phyloP scores from a whole-genome alignment of 2,888 invertebrate species.

The Macrophya alboannulata region DNA sequence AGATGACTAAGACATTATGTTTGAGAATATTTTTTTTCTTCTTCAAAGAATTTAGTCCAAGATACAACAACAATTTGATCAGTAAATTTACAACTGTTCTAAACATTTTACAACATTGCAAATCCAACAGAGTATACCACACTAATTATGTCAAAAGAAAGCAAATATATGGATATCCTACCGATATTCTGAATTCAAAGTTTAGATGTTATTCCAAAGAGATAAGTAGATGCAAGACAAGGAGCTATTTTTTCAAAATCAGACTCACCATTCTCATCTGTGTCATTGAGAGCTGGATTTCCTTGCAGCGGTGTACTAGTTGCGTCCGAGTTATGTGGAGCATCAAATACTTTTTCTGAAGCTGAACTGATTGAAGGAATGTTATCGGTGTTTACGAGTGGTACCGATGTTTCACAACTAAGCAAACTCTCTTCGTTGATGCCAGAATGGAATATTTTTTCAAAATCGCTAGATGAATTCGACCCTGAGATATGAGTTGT shows the following conservation, averaged over 20 bases:
- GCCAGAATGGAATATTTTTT: conserved; percentile 2
- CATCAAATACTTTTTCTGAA: background rate
- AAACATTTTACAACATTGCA: background rate
- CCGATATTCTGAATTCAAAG: background rate
- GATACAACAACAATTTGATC: background rate
- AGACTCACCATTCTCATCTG: conserved; percentile 5
- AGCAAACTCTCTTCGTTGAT: conserved; percentile 8
- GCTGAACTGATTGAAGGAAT: conserved; percentile 23
- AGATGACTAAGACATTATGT: background rate
- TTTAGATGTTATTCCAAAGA: background rate
- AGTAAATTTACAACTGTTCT: background rate
- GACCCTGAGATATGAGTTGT: conserved; percentile 5
- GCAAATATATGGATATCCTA: background rate
- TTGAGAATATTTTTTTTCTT: background rate
- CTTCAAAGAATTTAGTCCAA: background rate
- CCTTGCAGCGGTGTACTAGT: conserved; percentile 35
- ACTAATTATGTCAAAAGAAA: background rate
- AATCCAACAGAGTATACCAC: background rate
- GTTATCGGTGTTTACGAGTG: background rate
- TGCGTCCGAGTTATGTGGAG: conserved; percentile 8
- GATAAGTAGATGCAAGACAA: background rate
- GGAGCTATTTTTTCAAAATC: conserved; percentile 1
- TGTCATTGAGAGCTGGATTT: background rate
- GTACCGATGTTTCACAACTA: conserved; percentile 6
- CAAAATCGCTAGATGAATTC: background rate